These are phyloP conservation scores for Serinus canaria DNA, from an alignment of 2,113 vertebrate species.

Conservation along the genomic window DNA sequence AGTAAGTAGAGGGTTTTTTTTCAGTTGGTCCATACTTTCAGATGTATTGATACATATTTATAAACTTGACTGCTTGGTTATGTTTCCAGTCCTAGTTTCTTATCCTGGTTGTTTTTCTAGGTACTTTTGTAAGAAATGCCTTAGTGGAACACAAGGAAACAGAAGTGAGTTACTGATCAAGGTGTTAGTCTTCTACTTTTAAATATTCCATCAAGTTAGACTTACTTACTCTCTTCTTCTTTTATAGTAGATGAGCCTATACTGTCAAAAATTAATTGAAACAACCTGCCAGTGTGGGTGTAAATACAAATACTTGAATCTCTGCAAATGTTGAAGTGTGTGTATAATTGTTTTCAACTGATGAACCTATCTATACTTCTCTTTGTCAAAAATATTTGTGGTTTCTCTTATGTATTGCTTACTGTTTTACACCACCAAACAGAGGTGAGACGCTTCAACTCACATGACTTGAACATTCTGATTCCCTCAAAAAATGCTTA, in stretches of 20 bases:
- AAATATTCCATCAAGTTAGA: not conserved
- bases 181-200: not conserved
- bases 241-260: not conserved
- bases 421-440: not conserved
- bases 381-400: not conserved
- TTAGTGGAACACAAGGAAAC: not conserved
- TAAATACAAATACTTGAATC: not conserved
- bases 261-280: not conserved
- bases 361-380: not conserved
- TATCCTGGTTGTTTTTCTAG: not conserved
- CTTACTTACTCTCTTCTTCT: not conserved
- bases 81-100: not conserved
- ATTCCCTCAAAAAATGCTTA: not conserved
- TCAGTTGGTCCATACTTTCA: not conserved
- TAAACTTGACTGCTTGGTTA: not conserved
- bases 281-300: not conserved
- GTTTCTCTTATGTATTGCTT: not conserved
- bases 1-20: conserved; percentile 73
- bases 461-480: not conserved
- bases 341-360: not conserved
- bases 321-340: not conserved
- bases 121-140: not conserved
- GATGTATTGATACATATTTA: not conserved
- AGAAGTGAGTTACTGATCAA: not conserved
- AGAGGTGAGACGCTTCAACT: not conserved